phyloP scores from a whole-genome alignment of 1,140 invertebrate genomes.

The Drosophila parabipectinata region DNA sequence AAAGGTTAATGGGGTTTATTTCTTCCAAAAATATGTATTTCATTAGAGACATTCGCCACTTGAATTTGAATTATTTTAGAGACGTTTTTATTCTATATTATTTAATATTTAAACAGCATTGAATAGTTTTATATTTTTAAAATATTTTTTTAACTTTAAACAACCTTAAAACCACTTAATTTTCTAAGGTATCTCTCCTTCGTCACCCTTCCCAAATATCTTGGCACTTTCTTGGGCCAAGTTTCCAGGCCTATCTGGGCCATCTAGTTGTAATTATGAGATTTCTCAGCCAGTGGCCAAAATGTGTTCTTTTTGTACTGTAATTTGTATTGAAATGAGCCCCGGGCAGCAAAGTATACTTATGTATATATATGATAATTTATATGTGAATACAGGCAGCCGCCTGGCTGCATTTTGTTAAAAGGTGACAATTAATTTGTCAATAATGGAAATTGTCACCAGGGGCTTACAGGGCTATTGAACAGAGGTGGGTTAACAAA shows the following conservation, averaged over 20 bases:
- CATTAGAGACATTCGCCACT: too few relatives aligned
- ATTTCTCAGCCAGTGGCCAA: constrained; percentile 49
- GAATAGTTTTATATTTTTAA: too few relatives aligned
- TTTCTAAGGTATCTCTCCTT: not conserved
- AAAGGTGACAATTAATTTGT: constrained; percentile 83
- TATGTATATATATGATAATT: not conserved
- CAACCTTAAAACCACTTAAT: too few relatives aligned
- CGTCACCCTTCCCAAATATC: not conserved
- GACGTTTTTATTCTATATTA: too few relatives aligned
- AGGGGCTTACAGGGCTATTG: not conserved
- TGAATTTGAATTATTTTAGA: too few relatives aligned
- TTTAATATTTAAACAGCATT: too few relatives aligned
- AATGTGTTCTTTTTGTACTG: constrained; percentile 47
- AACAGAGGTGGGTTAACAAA: not conserved
- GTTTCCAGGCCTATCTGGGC: constrained; percentile 19
- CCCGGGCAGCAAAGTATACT: not conserved
- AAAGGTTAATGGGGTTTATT: too few relatives aligned
- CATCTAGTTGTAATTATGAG: constrained; percentile 78
- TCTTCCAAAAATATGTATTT: too few relatives aligned
- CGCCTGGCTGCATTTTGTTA: constrained; percentile 72
- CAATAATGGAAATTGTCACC: constrained; percentile 76
- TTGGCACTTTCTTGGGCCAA: not conserved
- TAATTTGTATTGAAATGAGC: constrained; percentile 75
- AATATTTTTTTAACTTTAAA: too few relatives aligned
- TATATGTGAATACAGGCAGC: constrained; percentile 7